Conservation (phyloP, 2,888 invertebrate species). For the Ommatoiulus sabulosus region DNA sequence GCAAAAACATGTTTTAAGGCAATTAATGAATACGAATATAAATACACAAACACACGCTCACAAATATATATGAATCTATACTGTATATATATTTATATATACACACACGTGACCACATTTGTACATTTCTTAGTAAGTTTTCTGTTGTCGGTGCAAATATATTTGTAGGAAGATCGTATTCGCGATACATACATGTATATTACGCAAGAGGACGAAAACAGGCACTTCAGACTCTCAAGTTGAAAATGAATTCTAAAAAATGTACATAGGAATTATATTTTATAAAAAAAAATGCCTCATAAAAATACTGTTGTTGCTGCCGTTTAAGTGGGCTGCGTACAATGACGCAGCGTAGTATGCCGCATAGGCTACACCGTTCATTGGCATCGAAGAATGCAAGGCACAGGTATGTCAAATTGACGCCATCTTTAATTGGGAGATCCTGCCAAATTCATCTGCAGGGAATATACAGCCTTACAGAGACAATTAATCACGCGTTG, state of each 20-base stretch:
- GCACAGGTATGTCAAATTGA: background rate
- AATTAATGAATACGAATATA: conserved; percentile 24
- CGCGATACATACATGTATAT: conserved; percentile 24
- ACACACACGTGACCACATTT: conserved; percentile 35
- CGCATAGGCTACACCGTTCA: background rate
- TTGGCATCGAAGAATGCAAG: background rate
- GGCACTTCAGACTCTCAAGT: conserved; percentile 38
- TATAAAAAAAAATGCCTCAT: conserved; percentile 41
- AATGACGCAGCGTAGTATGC: background rate
- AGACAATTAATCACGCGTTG: no score
- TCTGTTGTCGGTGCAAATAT: conserved; percentile 40
- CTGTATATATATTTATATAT: background rate
- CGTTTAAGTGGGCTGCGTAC: background rate
- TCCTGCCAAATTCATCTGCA: no score
- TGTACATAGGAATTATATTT: conserved; percentile 43
- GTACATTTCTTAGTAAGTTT: conserved; percentile 31
- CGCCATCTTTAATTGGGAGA: conserved; percentile 18
- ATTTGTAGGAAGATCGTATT: conserved; percentile 30
- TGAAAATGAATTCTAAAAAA: conserved; percentile 17
- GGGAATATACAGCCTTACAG: no score
- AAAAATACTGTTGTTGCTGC: conserved; percentile 40
- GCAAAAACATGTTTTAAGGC: conserved; percentile 23
- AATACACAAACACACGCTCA: conserved; percentile 19
- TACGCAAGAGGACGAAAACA: conserved; percentile 28
- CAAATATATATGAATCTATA: conserved; percentile 27